Evolutionary conservation across 2,113 vertebrate species (phyloP), one percentile per base, ranked within the genome.

Genomic region (Ptilonorhynchus violaceus): DNA sequence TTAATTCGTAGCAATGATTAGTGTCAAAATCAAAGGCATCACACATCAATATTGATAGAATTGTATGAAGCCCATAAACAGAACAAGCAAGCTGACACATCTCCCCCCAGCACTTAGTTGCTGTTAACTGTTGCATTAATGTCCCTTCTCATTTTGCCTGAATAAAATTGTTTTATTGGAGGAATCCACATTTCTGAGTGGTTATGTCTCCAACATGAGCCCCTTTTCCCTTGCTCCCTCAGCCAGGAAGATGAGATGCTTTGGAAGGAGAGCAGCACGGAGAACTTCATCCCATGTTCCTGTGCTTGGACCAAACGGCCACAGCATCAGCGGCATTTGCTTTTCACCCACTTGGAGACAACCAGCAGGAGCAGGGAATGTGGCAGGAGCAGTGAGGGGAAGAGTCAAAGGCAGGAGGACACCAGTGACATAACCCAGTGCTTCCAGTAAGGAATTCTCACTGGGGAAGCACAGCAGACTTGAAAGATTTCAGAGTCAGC

Each of bases 1-100:
- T 97, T 98, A 97, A 98, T 97, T 98, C 97, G 84, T 97, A 96
- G 97, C 97, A 95, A 98, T 97, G 97, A 98, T 98, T 97, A 97
- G 95, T 97, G 97, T 98, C 97, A 98, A 95, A 98, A 98, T 97
- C 97, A 98, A 97, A 98, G 97, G 94, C 97, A 98, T 97, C 97
- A 97, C 95, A 46, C 97, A 98, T 98, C 98, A 98, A 98, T 98
- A 98, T 98, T 98, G 98, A 97, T 98, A 93, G 97, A 96, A 97
- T 94, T 96, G 95, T 81, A 88, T 93, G 94, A 92, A 95, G 85
- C 85, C 97, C 96, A 93, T 97, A 97, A 98, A 98, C 97, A 98
- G 97, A 97, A 89, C 94, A 89, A 96, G 97, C 78, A 81, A 93
- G 80, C 10, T 8, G 44, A 92, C 95, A 94, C 91, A 86, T 93